Base-by-base conservation (phyloP, 2,113 vertebrate genomes). In the Maccullochella peelii region DNA sequence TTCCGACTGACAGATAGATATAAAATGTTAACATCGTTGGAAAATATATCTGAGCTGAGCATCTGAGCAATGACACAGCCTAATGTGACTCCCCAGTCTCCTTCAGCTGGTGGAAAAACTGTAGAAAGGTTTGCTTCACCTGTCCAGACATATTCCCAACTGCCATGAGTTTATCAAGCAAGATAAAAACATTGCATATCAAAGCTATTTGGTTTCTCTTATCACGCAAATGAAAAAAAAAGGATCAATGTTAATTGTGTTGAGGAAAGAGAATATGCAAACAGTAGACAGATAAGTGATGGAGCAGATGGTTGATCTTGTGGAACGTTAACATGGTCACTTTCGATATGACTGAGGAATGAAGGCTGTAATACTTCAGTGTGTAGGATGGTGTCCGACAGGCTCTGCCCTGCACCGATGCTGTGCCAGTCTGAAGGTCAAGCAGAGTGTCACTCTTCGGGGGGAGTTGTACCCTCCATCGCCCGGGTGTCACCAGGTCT, bases 361-460 rank as follows among this genome's bases (percentile, higher is more conserved):
- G 52, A 33, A 58, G 52, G 52, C 42, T 47, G 0, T 21, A 14
- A 38, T 38, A 59, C 30, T 57, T 40, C 5, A 20, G 16, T 9
- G 12, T 75, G 33, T 8, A 62, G 33, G 15, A 54, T 68, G 40
- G 21, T 21, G 44, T 42, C 6, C 2, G 1, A 33, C 54, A 54
- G 55, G 21, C 21, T 79, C 4, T 38, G 14, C 57, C 25, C 71
- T 57, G 67, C 70, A 55, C 58, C 20, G 27, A 10, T 63, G 67
- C 36, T 38, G 73, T 55, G 84, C 21, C 30, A 70, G 81, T 67
- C 61, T 84, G 62, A 81, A 84, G 84, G 89, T 86, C 55, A 44
- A 63, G 61, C 23, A 33, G 74, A 80, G 68, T 81, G 87, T 66
- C 75, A 82, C 58, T 61, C 67, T 52, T 62, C 21, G 8, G 59